Evolutionary conservation across 2,888 invertebrate genomes (phyloP), one percentile per base, ranked within the genome.

Genomic region (Epistrophe grossulariae): DNA sequence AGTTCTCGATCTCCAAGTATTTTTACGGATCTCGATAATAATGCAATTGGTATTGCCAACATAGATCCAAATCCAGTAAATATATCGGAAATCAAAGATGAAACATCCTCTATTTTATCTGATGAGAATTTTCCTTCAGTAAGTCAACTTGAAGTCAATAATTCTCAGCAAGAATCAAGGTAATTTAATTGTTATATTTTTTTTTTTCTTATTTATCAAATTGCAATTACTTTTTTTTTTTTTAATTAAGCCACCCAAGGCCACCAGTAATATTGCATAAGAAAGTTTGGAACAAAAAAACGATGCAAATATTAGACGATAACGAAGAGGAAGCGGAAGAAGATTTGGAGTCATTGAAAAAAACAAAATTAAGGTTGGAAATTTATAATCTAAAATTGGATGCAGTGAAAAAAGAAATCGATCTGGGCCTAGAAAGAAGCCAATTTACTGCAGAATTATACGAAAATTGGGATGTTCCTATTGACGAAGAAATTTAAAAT

Each of bases 361-460:
- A n/a, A 45, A 28, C 4, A 9, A 64, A 45, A 15, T 9, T 64
- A 15, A 15, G 8, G 10, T 28, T 64, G 5, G 43, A 64, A 45
- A 64, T 43, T 8, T 64, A 64, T n/a, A 64, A 64, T n/a, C 28
- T 64, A 8, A 43, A 45, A 9, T 64, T 64, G 28, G 62, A 64
- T 24, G 62, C 62, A 24, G 8, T 43, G 1, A 64, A 64, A 28
- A 45, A 64, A 6, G 62, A 64, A 28, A 64, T 28, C 1, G 43
- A 64, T 0, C 62, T 64, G 9, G 62, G 62, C 6, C 2, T 64
- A 17, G 19, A 13, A 43, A 43, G 10, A 28, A 64, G 43, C 10
- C 17, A 15, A 24, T 43, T 43, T 4, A 64, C 62, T 9, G 10
- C 1, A n/a, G 62, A 17, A 45, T 45, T 64, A 8, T 13, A 60